A percentile compares a stretch with the other conserved stretches of the same genome.
Evolutionary conservation across 2,113 vertebrate species (phyloP).

Genomic region (Prionailurus bengalensis): DNA sequence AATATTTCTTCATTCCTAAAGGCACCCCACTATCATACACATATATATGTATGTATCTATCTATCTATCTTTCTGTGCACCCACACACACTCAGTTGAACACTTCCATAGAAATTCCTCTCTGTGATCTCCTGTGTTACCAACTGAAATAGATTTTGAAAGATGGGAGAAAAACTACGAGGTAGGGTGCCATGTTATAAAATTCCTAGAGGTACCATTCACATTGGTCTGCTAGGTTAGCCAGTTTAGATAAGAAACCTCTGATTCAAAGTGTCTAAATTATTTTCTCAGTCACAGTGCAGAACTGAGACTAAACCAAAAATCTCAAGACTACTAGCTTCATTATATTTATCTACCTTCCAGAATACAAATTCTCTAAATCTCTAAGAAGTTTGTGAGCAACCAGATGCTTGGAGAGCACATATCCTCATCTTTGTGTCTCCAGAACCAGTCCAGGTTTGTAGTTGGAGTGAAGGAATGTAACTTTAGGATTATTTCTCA

Average conservation of each 20-base stretch:
- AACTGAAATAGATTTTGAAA: not conserved
- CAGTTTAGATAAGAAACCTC: not conserved
- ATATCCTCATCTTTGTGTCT: not conserved
- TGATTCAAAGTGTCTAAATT: not conserved
- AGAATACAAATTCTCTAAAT: not conserved
- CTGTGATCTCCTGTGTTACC: not conserved
- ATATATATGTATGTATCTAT: not conserved
- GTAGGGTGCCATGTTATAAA: not conserved
- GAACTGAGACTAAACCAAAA: not conserved
- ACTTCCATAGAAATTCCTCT: not conserved
- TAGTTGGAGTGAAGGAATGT: not conserved
- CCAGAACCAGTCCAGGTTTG: not conserved
- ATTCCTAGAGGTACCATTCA: not conserved
- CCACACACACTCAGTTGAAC: not conserved
- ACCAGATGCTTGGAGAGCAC: not conserved
- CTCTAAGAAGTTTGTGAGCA: not conserved
- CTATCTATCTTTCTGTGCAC: fast-evolving
- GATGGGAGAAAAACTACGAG: not conserved
- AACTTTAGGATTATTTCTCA: not conserved
- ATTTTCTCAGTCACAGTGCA: not conserved
- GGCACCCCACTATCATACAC: not conserved
- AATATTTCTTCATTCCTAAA: not conserved
- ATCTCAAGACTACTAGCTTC: not conserved
- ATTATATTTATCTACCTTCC: not conserved
- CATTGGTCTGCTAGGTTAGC: not conserved